A percentile compares a stretch with the other conserved stretches of the same genome.
Evolutionary conservation across 2,113 vertebrate species (phyloP).

Genomic region (Mormoops blainvillei): DNA sequence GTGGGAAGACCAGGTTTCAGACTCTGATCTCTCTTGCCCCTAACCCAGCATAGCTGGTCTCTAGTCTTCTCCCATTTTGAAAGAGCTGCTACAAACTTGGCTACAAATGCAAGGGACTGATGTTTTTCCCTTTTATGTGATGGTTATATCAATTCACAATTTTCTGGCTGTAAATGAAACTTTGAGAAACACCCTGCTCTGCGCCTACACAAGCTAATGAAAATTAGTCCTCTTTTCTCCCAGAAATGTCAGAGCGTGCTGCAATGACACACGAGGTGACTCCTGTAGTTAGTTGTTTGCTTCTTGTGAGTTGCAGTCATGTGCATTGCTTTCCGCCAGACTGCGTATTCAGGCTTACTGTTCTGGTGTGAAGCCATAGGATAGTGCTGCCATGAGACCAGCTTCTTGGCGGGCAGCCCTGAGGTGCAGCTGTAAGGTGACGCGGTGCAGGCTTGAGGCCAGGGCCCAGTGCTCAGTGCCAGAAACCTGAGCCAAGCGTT

Average conservation of each 20-base stretch:
- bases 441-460: conserved; percentile 31
- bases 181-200: neutral
- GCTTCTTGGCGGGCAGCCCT: conserved; percentile 43
- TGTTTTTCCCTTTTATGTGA: neutral
- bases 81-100: neutral
- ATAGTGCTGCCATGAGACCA: neutral
- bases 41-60: neutral
- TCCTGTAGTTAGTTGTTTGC: neutral
- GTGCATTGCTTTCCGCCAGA: neutral
- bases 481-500: conserved; percentile 52
- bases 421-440: conserved; percentile 56
- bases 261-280: neutral
- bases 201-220: neutral
- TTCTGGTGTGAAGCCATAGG: conserved; percentile 3
- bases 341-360: neutral
- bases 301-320: neutral
- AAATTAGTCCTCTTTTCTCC: conserved; percentile 4
- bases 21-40: neutral
- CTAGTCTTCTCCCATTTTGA: neutral
- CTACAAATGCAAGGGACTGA: neutral
- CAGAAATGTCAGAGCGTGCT: neutral
- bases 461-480: neutral
- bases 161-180: conserved; percentile 18
- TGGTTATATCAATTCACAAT: neutral
- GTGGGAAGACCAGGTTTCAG: neutral